Evolutionary conservation across 2,797 vertebrate species (phyloP).

Genomic region (Neomorphus geoffroyi): DNA sequence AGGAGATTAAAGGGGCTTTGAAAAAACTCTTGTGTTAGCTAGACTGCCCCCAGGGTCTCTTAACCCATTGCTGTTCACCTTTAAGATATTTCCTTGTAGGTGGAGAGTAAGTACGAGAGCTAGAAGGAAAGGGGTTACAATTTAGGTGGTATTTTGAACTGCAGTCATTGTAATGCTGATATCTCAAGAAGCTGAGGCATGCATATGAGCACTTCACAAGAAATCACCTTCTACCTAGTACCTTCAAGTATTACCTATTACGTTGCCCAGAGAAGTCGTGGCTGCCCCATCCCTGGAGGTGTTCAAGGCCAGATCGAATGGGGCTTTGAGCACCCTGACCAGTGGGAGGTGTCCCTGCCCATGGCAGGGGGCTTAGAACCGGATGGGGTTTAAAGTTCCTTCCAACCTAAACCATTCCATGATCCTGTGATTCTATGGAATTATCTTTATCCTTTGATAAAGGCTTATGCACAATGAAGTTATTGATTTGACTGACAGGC

Average conservation of each 20-base stretch:
- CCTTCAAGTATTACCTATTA: not conserved
- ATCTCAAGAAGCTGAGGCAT: not conserved
- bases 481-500: not conserved
- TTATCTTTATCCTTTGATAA: not conserved
- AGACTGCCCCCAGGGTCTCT: not conserved
- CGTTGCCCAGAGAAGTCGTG: too few relatives aligned
- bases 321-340: too few relatives aligned
- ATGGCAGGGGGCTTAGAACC: too few relatives aligned
- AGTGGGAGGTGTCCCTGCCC: too few relatives aligned
- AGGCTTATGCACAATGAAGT: not conserved
- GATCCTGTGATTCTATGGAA: not conserved
- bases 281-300: too few relatives aligned
- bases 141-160: not conserved
- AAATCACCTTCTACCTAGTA: not conserved
- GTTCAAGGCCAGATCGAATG: too few relatives aligned
- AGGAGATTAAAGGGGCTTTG: slow-evolving; percentile 53
- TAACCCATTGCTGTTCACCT: too few relatives aligned
- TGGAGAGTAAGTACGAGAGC: not conserved
- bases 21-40: not conserved
- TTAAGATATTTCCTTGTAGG: not conserved
- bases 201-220: not conserved
- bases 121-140: not conserved
- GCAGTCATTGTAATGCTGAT: not conserved
- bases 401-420: too few relatives aligned
- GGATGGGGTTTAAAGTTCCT: too few relatives aligned